A percentile compares a stretch with the other conserved stretches of the same genome.
phyloP scores from a whole-genome alignment of 2,797 vertebrate species.

The Microchirus variegatus region DNA sequence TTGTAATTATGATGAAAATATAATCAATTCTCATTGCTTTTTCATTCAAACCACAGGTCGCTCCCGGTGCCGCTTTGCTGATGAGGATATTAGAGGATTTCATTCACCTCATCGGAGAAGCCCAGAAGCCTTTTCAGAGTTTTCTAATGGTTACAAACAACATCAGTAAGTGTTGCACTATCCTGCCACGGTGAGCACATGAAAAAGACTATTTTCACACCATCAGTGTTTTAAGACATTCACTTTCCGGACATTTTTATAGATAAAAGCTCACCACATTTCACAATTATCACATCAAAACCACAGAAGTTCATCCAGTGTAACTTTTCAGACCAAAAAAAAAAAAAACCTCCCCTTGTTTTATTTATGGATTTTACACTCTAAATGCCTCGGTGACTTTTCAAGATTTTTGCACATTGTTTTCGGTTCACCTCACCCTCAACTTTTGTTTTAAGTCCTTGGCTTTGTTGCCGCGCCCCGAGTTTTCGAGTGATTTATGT shows the following conservation, averaged over 20 bases:
- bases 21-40: slow-evolving; percentile 8
- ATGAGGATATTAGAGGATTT: slow-evolving; percentile 98
- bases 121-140: slow-evolving; percentile 97
- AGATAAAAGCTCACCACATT: too few relatives aligned
- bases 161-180: slow-evolving; percentile 84
- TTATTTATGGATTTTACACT: background rate
- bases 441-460: background rate
- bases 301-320: background rate
- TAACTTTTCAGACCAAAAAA: background rate
- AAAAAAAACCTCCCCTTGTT: background rate
- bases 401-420: background rate
- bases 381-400: background rate
- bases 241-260: background rate
- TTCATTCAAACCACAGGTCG: slow-evolving; percentile 80
- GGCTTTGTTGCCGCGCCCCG: slow-evolving; percentile 1
- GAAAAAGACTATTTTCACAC: background rate
- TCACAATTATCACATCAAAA: too few relatives aligned
- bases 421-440: background rate
- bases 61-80: slow-evolving; percentile 91
- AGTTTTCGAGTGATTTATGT: slow-evolving; percentile 17
- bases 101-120: slow-evolving; percentile 95
- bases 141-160: slow-evolving; percentile 96
- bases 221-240: background rate
- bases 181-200: background rate
- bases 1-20: slow-evolving; percentile 7